Base-by-base conservation (phyloP, 2,888 invertebrate genomes). In the Linnaemya tessellans region DNA sequence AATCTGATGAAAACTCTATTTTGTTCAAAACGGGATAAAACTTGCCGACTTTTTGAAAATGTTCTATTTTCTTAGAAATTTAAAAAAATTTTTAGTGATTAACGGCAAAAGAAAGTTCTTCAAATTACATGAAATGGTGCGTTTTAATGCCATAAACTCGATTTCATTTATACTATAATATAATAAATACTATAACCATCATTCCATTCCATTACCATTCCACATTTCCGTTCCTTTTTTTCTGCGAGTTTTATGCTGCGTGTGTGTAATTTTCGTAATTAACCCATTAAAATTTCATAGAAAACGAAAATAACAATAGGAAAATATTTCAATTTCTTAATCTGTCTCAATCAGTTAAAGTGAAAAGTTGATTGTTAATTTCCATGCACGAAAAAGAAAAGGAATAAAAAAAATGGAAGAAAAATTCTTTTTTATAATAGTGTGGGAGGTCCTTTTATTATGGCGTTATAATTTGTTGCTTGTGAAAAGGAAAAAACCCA, bases 301-400 rank as follows among this genome's bases (percentile, higher is more conserved):
- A 49, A 75, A 75, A 65, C 13, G 35, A 74, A 75, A 49, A 10
- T 46, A 43, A 64, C 46, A 43, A 54, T 20, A 43, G 43, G 67
- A 82, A 71, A 54, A 60, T 54, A 71, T 80, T 80, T 80, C 84
- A 77, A 80, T 80, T 84, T 80, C 82, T 82, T 78, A 79, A 85
- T 75, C 85, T 79, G 75, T 82, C 71, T 54, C 46, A 85, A 82
- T 82, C 70, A 70, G 43, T 80, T 60, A 65, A 75, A 70, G 70
- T 82, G 82, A 82, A 85, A 75, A 82, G 65, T 85, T 80, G 79
- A 85, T 79, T 85, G 75, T 75, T 80, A 71, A 85, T 65, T 80
- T 80, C 11, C 70, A 56, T 60, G 51, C 68, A 54, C 43, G 60
- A 71, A 56, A 5, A 49, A 56, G 13, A 35, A 22, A 25, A 15